Base-by-base conservation (phyloP, 2,113 vertebrate genomes). In the Passer domesticus region DNA sequence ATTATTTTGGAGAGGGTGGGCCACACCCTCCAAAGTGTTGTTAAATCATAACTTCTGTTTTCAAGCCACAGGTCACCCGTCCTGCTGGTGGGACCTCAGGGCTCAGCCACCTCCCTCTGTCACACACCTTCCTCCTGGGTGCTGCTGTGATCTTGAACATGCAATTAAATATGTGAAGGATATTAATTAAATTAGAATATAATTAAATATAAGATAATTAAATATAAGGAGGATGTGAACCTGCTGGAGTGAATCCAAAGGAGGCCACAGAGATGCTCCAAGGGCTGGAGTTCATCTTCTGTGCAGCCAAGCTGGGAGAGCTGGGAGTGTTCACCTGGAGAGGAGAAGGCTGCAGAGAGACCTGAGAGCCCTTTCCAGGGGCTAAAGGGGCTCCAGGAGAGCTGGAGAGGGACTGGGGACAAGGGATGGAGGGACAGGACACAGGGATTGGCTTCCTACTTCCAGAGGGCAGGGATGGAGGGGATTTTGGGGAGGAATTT, bases 91-190 rank as follows among this genome's bases (percentile, higher is more conserved):
- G 72, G 58, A 37, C 66, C 56, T 56, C 47, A 24, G 30, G 90
- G 85, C 89, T 94, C 49, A 44, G 90, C 62, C 73, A 55, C 94
- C 88, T 92, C 83, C 83, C 58, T 53, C 41, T 43, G 67, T 74
- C 67, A 75, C 95, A 83, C 84, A 24, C 73, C 90, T 77, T 69
- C 95, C 90, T 93, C 94, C 92, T 15, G 67, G 60, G 87, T 27
- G 19, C 74, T 79, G 92, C 96, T 68, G 95, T 46, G 92, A 95
- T 92, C 92, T 87, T 92, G 87, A 79, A 35, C 68, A 35, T 64
- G 87, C 88, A 81, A 83, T 96, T 96, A 94, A 97, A 96, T 68
- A 63, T 8, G 56, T 27, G 49, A 77, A 56, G 64, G 72, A 50
- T 83, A 83, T 70, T 83, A 77, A 90, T 90, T 83, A 83, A 83